Conservation (phyloP, 2,797 vertebrate genomes). For the Dryobates pubescens region DNA sequence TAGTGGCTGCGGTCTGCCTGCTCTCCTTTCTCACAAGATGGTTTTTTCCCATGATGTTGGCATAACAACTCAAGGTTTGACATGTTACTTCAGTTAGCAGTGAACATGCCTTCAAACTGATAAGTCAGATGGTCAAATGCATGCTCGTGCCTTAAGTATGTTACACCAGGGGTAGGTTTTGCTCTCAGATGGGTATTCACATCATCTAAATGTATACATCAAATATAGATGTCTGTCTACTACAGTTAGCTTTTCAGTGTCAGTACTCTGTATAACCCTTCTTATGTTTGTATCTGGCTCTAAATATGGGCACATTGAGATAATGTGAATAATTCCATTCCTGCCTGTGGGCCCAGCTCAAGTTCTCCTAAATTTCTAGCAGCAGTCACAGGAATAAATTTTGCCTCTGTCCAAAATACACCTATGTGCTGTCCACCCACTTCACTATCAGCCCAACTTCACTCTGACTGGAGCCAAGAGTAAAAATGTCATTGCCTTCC, state of each 20-base stretch:
- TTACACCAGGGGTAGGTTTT: not conserved
- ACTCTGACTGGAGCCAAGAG: not conserved
- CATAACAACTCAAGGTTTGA: not conserved
- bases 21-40: not conserved
- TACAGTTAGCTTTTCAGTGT: not conserved
- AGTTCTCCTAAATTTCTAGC: not conserved
- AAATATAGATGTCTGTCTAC: not conserved
- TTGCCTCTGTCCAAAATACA: not conserved
- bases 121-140: not conserved
- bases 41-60: not conserved
- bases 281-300: not conserved
- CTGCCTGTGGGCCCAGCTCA: not conserved
- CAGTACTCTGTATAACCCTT: not conserved
- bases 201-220: not conserved
- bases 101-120: not conserved
- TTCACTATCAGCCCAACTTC: not conserved
- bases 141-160: rapidly evolving
- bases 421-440: not conserved
- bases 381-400: not conserved
- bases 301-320: not conserved
- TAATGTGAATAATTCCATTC: not conserved
- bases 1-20: not conserved
- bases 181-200: not conserved
- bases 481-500: not conserved
- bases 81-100: not conserved